These are phyloP conservation scores for Heterodera carotae DNA, from an alignment of 1,140 invertebrate genomes.

Conservation along the genomic window DNA sequence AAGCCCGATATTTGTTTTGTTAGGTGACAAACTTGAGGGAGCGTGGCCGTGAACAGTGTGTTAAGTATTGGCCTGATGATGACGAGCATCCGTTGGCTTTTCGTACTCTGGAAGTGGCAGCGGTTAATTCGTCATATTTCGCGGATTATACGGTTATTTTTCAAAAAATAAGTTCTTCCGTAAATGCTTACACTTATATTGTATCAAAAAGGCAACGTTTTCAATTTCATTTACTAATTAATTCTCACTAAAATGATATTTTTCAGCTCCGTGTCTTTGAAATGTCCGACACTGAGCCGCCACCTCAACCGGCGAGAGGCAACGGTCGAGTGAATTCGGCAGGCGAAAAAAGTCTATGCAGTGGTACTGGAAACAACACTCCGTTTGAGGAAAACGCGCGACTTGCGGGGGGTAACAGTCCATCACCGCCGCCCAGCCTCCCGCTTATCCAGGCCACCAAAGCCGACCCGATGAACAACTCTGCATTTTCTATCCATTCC, in stretches of 20 bases:
- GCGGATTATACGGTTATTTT: constrained; percentile 52
- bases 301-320: neutral
- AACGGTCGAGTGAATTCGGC: constrained; percentile 16
- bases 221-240: too few species aligned
- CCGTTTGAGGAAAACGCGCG: neutral
- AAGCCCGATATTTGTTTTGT: too few species aligned
- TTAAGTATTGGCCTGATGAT: constrained; percentile 62
- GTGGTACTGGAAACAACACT: constrained; percentile 8
- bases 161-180: too few species aligned
- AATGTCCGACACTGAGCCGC: constrained; percentile 24
- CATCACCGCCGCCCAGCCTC: constrained; percentile 10
- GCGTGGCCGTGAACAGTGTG: constrained; percentile 53
- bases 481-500: constrained; percentile 19
- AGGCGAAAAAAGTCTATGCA: neutral
- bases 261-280: constrained; percentile 25
- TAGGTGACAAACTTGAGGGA: constrained; percentile 60
- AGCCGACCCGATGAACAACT: constrained; percentile 21
- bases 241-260: neutral
- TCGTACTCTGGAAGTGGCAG: constrained; percentile 31
- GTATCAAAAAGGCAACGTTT: too few species aligned
- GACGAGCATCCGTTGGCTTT: constrained; percentile 41
- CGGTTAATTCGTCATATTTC: constrained; percentile 26
- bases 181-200: too few species aligned
- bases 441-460: constrained; percentile 10
- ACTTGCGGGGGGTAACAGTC: neutral